A percentile compares a stretch with the other conserved stretches of the same genome.
Evolutionary conservation across 2,888 invertebrate genomes (phyloP).

Genomic region (Micoletzkya japonica): DNA sequence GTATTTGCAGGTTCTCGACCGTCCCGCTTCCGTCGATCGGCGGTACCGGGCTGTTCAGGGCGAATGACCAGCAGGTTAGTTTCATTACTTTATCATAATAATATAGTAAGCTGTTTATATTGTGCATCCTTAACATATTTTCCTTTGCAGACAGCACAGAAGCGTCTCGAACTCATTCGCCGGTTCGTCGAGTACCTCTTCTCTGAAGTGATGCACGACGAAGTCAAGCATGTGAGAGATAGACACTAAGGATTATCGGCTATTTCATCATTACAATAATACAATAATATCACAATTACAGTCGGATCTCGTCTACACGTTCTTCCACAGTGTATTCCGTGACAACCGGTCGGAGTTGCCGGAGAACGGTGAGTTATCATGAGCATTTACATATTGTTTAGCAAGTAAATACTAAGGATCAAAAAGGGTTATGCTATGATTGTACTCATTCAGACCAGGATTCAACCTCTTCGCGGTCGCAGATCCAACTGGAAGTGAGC

Average conservation of each 20-base stretch:
- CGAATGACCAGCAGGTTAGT: too few relatives aligned
- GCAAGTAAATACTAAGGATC: too few relatives aligned
- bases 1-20: too few relatives aligned
- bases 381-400: neutral
- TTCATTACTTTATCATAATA: too few relatives aligned
- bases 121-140: neutral
- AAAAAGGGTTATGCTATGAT: too few relatives aligned
- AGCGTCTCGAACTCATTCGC: slow-evolving; percentile 85
- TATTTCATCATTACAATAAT: neutral
- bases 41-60: too few relatives aligned
- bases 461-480: slow-evolving; percentile 6
- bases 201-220: slow-evolving; percentile 83
- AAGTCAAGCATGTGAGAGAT: slow-evolving; percentile 79
- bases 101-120: too few relatives aligned
- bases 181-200: slow-evolving; percentile 85
- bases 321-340: slow-evolving; percentile 76
- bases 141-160: slow-evolving; percentile 73
- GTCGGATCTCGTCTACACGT: slow-evolving; percentile 90
- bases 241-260: neutral
- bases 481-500: slow-evolving; percentile 6
- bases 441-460: too few relatives aligned
- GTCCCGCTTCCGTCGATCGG: too few relatives aligned
- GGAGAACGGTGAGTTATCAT: neutral
- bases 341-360: slow-evolving; percentile 34
- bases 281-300: slow-evolving; percentile 53